These are phyloP conservation scores for Clarias platycephalus DNA, from an alignment of 2,797 vertebrate genomes.

Conservation along the genomic window DNA sequence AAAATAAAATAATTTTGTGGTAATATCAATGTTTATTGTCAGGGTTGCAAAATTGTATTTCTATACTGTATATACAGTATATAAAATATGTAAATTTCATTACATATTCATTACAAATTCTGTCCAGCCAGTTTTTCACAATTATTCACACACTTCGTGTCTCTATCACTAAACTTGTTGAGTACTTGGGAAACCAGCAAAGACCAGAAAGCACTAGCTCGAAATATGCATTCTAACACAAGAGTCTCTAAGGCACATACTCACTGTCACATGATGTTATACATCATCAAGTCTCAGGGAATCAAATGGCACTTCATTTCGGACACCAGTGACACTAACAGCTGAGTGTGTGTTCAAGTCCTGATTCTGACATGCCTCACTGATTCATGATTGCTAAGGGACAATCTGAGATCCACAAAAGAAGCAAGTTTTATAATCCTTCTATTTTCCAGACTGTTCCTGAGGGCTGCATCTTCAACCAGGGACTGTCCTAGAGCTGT, in stretches of 20 bases:
- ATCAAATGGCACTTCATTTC: neutral
- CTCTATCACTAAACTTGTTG: neutral
- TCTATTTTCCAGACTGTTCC: neutral
- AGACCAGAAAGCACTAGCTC: neutral
- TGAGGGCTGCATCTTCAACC: neutral
- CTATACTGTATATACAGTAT: too few species aligned
- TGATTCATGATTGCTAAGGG: neutral
- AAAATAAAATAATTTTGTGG: too few species aligned
- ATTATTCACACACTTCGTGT: neutral
- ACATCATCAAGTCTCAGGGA: conserved; percentile 1
- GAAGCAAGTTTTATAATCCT: neutral
- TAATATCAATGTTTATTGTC: too few species aligned
- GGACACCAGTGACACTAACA: neutral
- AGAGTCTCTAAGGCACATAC: neutral
- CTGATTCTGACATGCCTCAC: neutral
- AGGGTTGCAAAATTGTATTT: too few species aligned
- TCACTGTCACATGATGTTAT: neutral
- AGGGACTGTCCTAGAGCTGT: neutral
- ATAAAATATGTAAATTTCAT: too few species aligned
- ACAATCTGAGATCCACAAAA: neutral
- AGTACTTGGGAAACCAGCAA: neutral
- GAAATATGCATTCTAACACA: neutral
- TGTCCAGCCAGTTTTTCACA: too few species aligned
- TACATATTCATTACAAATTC: too few species aligned
- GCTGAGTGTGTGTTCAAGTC: neutral